Percentiles rank a stretch among this genome's conserved stretches.
phyloP scores from a whole-genome alignment of 92 coral and sea anemone genomes.

The Epizoanthus ramosus region DNA sequence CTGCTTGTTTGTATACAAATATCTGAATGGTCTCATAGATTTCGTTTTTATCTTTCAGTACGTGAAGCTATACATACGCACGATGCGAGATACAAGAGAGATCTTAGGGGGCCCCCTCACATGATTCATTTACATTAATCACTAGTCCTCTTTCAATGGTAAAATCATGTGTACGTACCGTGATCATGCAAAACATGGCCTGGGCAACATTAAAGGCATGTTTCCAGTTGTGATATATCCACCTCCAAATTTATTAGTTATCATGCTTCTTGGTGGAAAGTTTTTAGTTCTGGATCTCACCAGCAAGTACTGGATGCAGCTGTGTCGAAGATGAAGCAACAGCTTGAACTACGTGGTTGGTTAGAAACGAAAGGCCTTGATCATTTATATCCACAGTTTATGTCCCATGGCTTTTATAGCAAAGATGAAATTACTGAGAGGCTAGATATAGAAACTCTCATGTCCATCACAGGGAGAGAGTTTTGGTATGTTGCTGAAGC shows the following conservation, averaged over 20 bases:
- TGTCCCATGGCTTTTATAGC: conserved; percentile 26
- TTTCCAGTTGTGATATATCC: conserved; percentile 98
- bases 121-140: neutral
- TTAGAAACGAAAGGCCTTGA: conserved; percentile 52
- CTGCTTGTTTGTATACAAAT: too few relatives aligned
- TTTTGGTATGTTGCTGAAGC: conserved; percentile 32
- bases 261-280: conserved; percentile 60
- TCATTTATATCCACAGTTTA: conserved; percentile 17
- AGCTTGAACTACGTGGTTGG: conserved; percentile 48
- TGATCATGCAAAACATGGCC: conserved; percentile 94
- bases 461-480: conserved; percentile 24
- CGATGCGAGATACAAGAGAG: too few relatives aligned
- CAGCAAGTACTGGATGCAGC: conserved; percentile 42
- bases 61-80: too few relatives aligned
- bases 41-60: too few relatives aligned
- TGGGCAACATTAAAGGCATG: conserved; percentile 99
- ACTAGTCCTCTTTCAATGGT: too few relatives aligned
- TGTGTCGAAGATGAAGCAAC: conserved; percentile 48
- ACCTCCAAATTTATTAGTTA: conserved; percentile 55
- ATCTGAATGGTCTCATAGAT: too few relatives aligned
- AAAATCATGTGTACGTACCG: conserved; percentile 60
- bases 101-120: too few relatives aligned
- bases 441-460: conserved; percentile 30
- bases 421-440: conserved; percentile 35
- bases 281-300: conserved; percentile 48